Conservation (phyloP, 2,888 invertebrate genomes). For the Fragum sueziense region DNA sequence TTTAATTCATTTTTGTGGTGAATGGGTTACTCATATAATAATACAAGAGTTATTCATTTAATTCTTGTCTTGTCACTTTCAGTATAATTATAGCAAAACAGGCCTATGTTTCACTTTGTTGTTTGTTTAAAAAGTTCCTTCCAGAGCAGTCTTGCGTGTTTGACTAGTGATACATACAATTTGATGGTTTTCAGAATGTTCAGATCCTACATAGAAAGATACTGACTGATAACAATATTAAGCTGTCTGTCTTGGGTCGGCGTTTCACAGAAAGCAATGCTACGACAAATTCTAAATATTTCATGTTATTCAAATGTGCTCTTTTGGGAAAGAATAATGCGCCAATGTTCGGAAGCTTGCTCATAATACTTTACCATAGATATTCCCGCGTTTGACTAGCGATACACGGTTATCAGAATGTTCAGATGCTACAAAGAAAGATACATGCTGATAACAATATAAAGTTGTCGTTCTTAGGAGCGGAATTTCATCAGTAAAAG, state of each 20-base stretch:
- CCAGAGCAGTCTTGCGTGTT: background rate
- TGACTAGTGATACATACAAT: constrained; percentile 2
- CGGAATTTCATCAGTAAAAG: background rate
- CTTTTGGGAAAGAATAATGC: too few relatives aligned
- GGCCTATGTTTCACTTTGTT: too few relatives aligned
- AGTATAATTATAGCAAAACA: too few relatives aligned
- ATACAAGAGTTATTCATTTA: too few relatives aligned
- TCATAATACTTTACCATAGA: background rate
- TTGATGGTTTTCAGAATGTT: constrained; percentile 4
- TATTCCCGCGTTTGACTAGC: constrained; percentile 2
- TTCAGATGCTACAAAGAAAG: constrained; percentile 7
- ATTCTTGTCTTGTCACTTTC: too few relatives aligned
- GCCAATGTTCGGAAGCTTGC: too few relatives aligned
- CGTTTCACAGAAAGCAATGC: too few relatives aligned
- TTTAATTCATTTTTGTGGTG: too few relatives aligned
- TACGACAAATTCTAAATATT: too few relatives aligned
- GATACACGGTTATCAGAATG: constrained; percentile 5
- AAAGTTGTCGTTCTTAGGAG: constrained; percentile 13
- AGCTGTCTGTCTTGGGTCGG: too few relatives aligned
- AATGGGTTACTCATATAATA: too few relatives aligned
- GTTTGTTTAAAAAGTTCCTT: background rate
- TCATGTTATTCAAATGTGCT: too few relatives aligned
- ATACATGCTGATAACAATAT: constrained; percentile 9
- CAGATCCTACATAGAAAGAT: constrained; percentile 7
- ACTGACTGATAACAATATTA: constrained; percentile 14